Base-by-base conservation (phyloP, 2,797 vertebrate genomes). In the Liasis olivaceus region DNA sequence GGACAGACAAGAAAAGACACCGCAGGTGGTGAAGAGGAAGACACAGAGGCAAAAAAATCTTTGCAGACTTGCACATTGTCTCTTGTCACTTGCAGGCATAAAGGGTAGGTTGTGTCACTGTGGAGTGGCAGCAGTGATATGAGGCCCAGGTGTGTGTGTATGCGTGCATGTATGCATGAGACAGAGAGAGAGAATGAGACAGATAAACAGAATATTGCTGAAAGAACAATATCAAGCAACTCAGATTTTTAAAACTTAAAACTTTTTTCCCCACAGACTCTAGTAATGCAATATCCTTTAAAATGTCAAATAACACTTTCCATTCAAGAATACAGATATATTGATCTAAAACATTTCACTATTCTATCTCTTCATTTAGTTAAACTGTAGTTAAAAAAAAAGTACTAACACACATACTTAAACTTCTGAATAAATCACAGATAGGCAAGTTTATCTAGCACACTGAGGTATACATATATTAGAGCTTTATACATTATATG, bases 321-420 rank as follows among this genome's bases (percentile, higher is more conserved):
- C 51, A 85, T 84, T 58, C 72, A 90, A 90, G 9, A 87, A 92
- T 93, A 60, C 89, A 89, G 36, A 94, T 69, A 91, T 24, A 90
- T 26, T 93, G 90, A n/a, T 85, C n/a, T 86, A 59, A 94, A 95
- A 93, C 54, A 94, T 96, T 66, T 91, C 56, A 90, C n/a, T 69
- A 64, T 66, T 94, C 93, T 64, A 92, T 62, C 2, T 42, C 56
- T 92, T 12, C 31, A 56, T 89, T 89, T 11, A 94, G 93, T 93
- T 89, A 91, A 1, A 91, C 92, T 90, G 87, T 77, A 77, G 36
- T 42, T 42, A 90, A 93, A 95, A 90, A 2, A 90, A 8, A 36
- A 93, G 63, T 58, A 92, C 90, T 77, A 20, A 11, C 90, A 89
- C 36, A 93, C 1, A 22, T 56, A 56, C 15, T 77, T 36, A 94